Evolutionary conservation across 2,797 vertebrate genomes (phyloP).

Genomic region (Ceryle rudis): DNA sequence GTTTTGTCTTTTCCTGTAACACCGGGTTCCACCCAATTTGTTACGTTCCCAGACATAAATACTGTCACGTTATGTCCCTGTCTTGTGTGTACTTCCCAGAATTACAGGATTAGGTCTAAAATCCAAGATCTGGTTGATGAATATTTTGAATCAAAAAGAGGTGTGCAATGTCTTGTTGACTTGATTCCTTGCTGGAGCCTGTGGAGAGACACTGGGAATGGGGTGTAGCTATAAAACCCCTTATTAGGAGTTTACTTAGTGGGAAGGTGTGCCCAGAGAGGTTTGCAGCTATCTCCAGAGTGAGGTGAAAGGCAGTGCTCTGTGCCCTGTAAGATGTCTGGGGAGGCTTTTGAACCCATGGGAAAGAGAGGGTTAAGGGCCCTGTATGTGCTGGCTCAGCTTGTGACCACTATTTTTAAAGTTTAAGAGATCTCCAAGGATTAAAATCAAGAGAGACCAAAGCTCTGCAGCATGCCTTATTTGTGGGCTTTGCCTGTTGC

Average conservation of each 20-base stretch:
- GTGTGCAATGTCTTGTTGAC: neutral
- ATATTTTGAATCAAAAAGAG: neutral
- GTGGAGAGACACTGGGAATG: constrained; percentile 19
- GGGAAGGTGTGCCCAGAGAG: neutral
- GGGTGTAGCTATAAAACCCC: constrained; percentile 49
- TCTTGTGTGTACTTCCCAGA: neutral
- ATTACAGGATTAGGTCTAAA: neutral
- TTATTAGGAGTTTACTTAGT: neutral
- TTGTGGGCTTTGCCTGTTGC: neutral
- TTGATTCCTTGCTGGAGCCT: constrained; percentile 10
- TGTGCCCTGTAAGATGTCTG: neutral
- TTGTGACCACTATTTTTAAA: neutral
- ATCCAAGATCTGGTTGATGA: neutral
- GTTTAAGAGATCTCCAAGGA: neutral
- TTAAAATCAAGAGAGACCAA: neutral
- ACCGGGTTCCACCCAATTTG: neutral
- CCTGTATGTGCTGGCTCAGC: neutral
- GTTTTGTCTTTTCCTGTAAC: neutral
- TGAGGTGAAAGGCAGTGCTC: neutral
- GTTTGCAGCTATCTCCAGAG: neutral
- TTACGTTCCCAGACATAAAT: neutral
- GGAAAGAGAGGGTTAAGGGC: neutral
- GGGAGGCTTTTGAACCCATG: neutral
- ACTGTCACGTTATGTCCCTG: neutral
- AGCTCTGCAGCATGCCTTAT: neutral